A percentile compares a stretch with the other conserved stretches of the same genome.
Conservation (phyloP, 2,888 invertebrate genomes). For the Chromoteleia sp. region DNA sequence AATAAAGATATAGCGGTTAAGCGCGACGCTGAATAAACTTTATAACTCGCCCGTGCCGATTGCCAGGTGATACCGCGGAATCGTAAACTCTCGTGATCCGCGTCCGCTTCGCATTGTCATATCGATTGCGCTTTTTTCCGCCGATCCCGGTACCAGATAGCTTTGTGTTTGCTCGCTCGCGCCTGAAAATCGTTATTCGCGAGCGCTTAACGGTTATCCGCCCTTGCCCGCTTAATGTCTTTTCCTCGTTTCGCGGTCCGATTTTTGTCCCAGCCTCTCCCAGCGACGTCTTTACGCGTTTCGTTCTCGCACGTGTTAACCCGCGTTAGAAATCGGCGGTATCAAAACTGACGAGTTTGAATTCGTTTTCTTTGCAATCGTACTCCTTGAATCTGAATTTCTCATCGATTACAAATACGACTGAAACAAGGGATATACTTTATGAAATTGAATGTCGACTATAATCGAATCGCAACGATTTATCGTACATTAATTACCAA, state of each 20-base stretch:
- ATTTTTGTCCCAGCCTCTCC: slow-evolving; percentile 29
- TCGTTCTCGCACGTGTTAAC: neutral
- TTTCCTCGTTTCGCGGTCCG: slow-evolving; percentile 58
- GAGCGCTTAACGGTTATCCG: slow-evolving; percentile 62
- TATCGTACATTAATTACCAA: no score
- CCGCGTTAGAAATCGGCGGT: no score
- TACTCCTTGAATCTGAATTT: no score
- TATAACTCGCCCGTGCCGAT: slow-evolving; percentile 62
- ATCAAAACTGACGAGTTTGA: no score
- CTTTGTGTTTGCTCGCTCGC: slow-evolving; percentile 81
- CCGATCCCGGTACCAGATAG: slow-evolving; percentile 71
- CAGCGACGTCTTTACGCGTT: slow-evolving; percentile 56
- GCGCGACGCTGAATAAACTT: slow-evolving; percentile 61
- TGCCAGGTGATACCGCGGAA: slow-evolving; percentile 50
- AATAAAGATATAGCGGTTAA: slow-evolving; percentile 67
- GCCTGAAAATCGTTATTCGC: slow-evolving; percentile 75
- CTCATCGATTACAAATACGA: no score
- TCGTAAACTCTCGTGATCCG: slow-evolving; percentile 62
- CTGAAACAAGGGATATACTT: no score
- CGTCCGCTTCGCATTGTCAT: slow-evolving; percentile 63
- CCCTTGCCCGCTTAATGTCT: slow-evolving; percentile 67
- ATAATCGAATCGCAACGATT: no score
- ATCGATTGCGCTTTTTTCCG: slow-evolving; percentile 70
- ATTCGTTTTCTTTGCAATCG: no score
- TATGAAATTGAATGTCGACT: no score